Base-by-base conservation (phyloP, 2,888 invertebrate genomes). In the Zonitis immaculata region DNA sequence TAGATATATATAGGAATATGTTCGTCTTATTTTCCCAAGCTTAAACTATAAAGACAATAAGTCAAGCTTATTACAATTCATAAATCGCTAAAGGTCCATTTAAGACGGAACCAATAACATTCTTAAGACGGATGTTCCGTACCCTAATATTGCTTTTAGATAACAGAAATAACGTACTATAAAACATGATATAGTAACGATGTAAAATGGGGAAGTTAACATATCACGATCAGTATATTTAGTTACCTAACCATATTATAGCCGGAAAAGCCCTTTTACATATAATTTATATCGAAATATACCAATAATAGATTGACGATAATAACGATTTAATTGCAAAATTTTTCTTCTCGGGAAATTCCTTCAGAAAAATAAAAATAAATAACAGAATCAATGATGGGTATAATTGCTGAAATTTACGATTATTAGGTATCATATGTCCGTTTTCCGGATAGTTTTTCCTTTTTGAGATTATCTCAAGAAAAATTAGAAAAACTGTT, bases 161-260 rank as follows among this genome's bases (percentile, higher is more conserved):
- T 70, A 70, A 70, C 68, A 64, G 66, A 63, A 67, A 67, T 64
- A 65, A 61, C 65, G 69, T 68, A 70, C 70, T 72, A 70, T n/a
- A n/a, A n/a, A 72, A 73, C 68, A 68, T 73, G 72, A 73, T 73
- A 68, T 71, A 73, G 52, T 55, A 42, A 28, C 26, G 47, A 51
- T 52, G 51, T 12, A n/a, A n/a, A 25, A 44, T 14, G 47, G 54
- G 54, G 53, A 44, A 44, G 55, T 60, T 57, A 59, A 62, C 59
- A 57, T 59, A 52, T 51, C 55, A 50, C 60, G 56, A 51, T 50
- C 47, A 52, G 57, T 54, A 58, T 60, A 62, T 59, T 59, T 60
- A 62, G 43, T 58, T 59, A 52, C 47, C 47, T 49, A 35, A 45
- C 25, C 22, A 47, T 27, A 56, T 56, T 52, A 47, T 8, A 46